These are phyloP conservation scores for Marisa cornuarietis DNA, from an alignment of 1,140 invertebrate species.

Conservation along the genomic window DNA sequence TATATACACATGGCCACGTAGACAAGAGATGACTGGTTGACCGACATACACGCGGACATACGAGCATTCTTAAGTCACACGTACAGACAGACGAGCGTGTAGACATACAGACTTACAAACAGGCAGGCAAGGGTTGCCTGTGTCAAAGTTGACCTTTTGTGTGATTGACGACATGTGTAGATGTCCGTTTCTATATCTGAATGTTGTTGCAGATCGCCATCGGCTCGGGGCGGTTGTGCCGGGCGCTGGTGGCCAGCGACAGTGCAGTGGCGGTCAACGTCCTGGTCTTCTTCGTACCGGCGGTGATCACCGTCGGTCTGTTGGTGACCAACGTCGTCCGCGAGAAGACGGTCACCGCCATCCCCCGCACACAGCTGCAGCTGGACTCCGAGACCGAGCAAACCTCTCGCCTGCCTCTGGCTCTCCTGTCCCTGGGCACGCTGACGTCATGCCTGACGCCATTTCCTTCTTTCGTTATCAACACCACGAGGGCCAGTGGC, in stretches of 20 bases:
- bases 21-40: too few relatives aligned
- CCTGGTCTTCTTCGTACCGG: slow-evolving; percentile 36
- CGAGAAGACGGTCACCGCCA: slow-evolving; percentile 25
- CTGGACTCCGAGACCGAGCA: slow-evolving; percentile 32
- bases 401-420: slow-evolving; percentile 15
- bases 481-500: slow-evolving; percentile 26
- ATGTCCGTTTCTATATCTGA: background rate
- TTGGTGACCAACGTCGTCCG: slow-evolving; percentile 18
- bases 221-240: slow-evolving; percentile 23
- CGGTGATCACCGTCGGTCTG: slow-evolving; percentile 19
- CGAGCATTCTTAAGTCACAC: too few relatives aligned
- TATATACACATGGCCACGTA: background rate
- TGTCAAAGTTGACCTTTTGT: too few relatives aligned
- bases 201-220: slow-evolving; percentile 25
- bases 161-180: too few relatives aligned
- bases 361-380: slow-evolving; percentile 25
- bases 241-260: slow-evolving; percentile 28
- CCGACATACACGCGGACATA: too few relatives aligned
- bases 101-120: too few relatives aligned
- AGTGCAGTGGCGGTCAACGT: slow-evolving; percentile 28
- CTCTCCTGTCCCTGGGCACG: slow-evolving; percentile 23
- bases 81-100: too few relatives aligned
- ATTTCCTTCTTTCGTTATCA: slow-evolving; percentile 32
- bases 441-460: slow-evolving; percentile 25
- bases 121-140: too few relatives aligned